Base-by-base conservation (phyloP, 2,113 vertebrate species). In the Psilopsiagon aurifrons region DNA sequence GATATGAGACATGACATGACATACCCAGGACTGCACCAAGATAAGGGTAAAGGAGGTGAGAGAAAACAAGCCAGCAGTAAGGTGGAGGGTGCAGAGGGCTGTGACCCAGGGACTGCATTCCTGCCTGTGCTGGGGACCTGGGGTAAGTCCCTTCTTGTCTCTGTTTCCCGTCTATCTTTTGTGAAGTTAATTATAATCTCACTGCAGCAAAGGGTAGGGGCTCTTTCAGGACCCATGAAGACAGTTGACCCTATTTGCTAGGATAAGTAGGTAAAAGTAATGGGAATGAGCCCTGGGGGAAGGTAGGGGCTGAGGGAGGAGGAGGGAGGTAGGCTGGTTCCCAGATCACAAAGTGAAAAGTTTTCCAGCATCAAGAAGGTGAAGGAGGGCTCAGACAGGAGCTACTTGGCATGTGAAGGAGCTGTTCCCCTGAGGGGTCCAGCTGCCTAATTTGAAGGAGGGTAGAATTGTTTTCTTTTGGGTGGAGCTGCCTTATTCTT, bases 201-300 rank as follows among this genome's bases (percentile, higher is more conserved):
- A 46, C n/a, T 71, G 33, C 41, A 92, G 47, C 41, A 81, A 66
- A 90, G 43, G 7, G 29, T 47, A 86, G 35, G 39, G 35, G 51
- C 33, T 88, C 20, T 90, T 83, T 41, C 43, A 91, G 69, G 77
- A 77, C 51, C 46, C 76, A 43, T 35, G 57, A 86, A 84, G 64
- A 31, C 20, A 47, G 73, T 13, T 82, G 73, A 68, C 60, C 69
- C 20, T 87, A 37, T 89, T 89, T 91, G 29, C 83, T 43, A 68
- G 35, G 66, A 71, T 55, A 95, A 96, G 80, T 47, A 76, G 60
- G 88, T 89, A 89, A 87, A 96, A 86, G 39, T 75, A 86, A 47
- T 84, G 80, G 69, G 83, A 95, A 89, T 13, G 27, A 91, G 60
- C 64, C 85, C 80, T 68, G 51, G 11, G 47, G 73, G 31, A 88